phyloP scores from a whole-genome alignment of 2,888 invertebrate genomes.

The Anthoptus insignis region DNA sequence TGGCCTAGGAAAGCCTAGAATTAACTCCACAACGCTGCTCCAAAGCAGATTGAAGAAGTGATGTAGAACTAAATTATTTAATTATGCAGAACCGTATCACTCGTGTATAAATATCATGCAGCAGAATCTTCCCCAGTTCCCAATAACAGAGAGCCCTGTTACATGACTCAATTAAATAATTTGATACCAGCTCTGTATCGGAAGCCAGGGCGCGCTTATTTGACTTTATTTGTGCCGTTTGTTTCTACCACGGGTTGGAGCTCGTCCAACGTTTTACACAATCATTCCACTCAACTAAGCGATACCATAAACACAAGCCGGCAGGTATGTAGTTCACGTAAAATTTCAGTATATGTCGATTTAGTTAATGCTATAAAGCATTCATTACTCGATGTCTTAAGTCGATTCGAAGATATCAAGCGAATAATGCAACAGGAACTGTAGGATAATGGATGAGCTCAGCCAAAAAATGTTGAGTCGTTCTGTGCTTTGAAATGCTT shows the following conservation, averaged over 20 bases:
- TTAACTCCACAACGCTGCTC: no score
- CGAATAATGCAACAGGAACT: no score
- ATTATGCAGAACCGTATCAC: neutral
- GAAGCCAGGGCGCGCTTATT: slow-evolving; percentile 74
- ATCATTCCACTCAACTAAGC: slow-evolving; percentile 87
- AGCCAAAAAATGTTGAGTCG: no score
- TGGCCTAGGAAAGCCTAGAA: no score
- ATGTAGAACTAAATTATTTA: neutral
- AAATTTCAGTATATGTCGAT: slow-evolving; percentile 83
- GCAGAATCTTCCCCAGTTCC: slow-evolving; percentile 5
- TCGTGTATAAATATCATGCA: slow-evolving; percentile 5
- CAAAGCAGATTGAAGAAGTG: no score
- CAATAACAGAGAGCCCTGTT: slow-evolving; percentile 30
- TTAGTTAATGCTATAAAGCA: no score
- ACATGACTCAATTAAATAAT: slow-evolving; percentile 48
- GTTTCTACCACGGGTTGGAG: slow-evolving; percentile 78
- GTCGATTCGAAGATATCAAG: no score
- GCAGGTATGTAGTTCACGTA: slow-evolving; percentile 84
- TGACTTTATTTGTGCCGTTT: slow-evolving; percentile 84
- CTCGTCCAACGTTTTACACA: slow-evolving; percentile 85
- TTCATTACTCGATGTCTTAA: no score
- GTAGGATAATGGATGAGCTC: no score
- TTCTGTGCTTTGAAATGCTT: no score
- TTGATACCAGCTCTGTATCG: slow-evolving; percentile 46
- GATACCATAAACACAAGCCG: slow-evolving; percentile 84